Percentiles rank a stretch among this genome's conserved stretches.
Conservation (phyloP, 2,113 vertebrate species). For the Numida meleagris region DNA sequence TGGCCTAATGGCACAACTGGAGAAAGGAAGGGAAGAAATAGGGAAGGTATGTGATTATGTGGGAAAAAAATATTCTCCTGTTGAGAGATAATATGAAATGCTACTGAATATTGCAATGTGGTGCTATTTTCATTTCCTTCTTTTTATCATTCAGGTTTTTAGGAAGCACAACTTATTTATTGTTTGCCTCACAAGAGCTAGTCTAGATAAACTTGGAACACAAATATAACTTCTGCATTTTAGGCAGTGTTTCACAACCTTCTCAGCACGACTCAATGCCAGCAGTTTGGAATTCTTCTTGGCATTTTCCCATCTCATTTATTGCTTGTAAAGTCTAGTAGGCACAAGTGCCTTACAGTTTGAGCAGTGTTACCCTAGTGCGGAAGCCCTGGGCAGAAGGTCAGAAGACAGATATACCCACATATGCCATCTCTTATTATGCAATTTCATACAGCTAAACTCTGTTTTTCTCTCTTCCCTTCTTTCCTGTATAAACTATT, state of each 20-base stretch:
- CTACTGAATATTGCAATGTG: background rate
- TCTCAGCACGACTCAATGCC: background rate
- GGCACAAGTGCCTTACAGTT: background rate
- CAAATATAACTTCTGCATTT: conserved; percentile 36
- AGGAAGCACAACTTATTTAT: conserved; percentile 28
- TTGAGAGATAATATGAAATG: background rate
- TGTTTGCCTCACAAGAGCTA: conserved; percentile 16
- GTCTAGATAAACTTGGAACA: conserved; percentile 52
- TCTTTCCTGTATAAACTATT: background rate
- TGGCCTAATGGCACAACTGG: background rate
- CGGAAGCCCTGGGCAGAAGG: background rate
- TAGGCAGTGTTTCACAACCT: background rate
- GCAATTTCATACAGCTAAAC: background rate
- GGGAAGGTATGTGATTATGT: background rate
- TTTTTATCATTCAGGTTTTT: conserved; percentile 5
- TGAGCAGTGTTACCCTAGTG: background rate
- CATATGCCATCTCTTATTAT: background rate
- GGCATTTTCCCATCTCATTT: background rate
- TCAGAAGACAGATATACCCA: background rate
- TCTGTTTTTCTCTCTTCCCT: background rate
- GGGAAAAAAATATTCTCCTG: background rate
- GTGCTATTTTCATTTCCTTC: conserved; percentile 12
- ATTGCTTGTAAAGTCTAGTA: background rate
- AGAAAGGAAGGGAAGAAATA: background rate
- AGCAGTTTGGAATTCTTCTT: background rate